These are phyloP conservation scores for Chroicocephalus ridibundus DNA, from an alignment of 2,113 vertebrate species.

Conservation along the genomic window DNA sequence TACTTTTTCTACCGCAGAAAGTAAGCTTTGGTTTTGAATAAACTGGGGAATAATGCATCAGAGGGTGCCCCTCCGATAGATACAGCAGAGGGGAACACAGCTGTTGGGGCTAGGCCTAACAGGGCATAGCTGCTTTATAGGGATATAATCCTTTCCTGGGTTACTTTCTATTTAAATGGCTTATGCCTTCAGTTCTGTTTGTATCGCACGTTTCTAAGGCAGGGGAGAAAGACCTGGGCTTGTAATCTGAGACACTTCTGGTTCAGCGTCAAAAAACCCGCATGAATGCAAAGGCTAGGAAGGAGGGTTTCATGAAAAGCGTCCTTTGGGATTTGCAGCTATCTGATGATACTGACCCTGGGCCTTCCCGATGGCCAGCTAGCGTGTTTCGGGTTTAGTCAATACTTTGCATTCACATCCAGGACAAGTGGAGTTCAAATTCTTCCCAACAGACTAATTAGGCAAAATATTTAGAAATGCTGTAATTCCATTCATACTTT, in stretches of 20 bases:
- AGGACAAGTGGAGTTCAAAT: constrained; percentile 54
- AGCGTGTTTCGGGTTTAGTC: neutral
- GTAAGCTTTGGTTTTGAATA: neutral
- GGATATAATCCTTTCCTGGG: neutral
- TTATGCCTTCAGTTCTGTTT: neutral
- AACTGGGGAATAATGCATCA: neutral
- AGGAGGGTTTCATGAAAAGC: neutral
- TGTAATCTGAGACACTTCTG: neutral
- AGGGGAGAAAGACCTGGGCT: neutral
- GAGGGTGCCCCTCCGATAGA: neutral
- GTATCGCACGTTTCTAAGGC: neutral
- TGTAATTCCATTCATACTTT: constrained; percentile 29
- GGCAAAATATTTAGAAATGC: constrained; percentile 55
- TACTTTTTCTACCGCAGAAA: neutral
- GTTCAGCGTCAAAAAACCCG: neutral
- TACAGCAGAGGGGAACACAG: neutral
- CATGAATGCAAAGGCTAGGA: neutral
- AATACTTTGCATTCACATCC: constrained; percentile 16
- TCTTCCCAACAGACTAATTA: constrained; percentile 58
- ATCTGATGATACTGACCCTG: neutral
- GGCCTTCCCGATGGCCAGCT: neutral
- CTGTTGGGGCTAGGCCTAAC: neutral
- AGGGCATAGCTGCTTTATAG: neutral
- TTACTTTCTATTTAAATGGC: neutral
- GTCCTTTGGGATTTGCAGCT: neutral